Evolutionary conservation across 2,888 invertebrate genomes (phyloP), one percentile per base, ranked within the genome.

Genomic region (Pollenia angustigena): DNA sequence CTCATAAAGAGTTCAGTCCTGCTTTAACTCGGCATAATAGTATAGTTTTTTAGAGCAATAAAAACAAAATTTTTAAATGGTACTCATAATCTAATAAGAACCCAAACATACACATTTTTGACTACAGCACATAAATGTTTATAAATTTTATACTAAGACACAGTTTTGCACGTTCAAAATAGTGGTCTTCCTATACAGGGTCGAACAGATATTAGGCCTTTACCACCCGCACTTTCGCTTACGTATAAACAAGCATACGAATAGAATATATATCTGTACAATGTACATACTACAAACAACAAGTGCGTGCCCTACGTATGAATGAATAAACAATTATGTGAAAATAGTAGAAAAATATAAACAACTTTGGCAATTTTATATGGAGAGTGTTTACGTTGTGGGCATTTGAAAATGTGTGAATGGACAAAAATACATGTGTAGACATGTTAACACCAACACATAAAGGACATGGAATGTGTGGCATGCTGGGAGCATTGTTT

Each of bases 401-500:
- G 40, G 14, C 42, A 56, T 62, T 78, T 66, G 74, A 48, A 69
- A 69, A 81, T 78, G 74, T 74, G 85, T 81, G 80, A 85, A 81
- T 72, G 54, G 83, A 75, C 85, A 80, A 68, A 56, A 72, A 23
- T 75, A 79, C 85, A 85, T 44, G 64, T 85, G 80, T 82, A 85
- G 82, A 87, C 81, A 87, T n/a, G 72, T 80, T 76, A 60, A 71
- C 80, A 89, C 89, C 62, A 60, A 56, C 12, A 76, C 81, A 81
- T 68, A 78, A 72, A 89, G 89, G 89, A 89, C 87, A 89, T 87
- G 89, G 12, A 58, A 52, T 69, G 16, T 32, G 64, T 44, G 48
- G 48, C 68, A 48, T 12, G 56, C 72, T 83, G 66, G 23, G 76
- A 52, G 74, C 68, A 81, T 81, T 76, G 83, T 84, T 87, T 68